A percentile compares a stretch with the other conserved stretches of the same genome.
These are phyloP conservation scores for Chelon auratus DNA, from an alignment of 2,797 vertebrate species.

Conservation along the genomic window DNA sequence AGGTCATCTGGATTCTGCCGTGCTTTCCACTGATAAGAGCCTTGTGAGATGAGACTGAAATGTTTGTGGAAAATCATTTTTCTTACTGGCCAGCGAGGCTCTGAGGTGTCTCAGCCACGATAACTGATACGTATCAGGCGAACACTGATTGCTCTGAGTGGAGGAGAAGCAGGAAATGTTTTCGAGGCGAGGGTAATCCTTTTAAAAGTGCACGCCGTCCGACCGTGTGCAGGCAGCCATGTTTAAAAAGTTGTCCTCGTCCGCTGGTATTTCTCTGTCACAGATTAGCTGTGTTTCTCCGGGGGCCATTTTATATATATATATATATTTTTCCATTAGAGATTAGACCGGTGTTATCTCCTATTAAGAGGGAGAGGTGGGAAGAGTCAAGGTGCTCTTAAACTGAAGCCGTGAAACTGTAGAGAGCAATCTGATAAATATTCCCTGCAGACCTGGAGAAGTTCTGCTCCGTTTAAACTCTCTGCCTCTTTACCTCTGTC, in stretches of 20 bases:
- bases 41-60: constrained; percentile 26
- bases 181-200: constrained; percentile 31
- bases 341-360: constrained; percentile 58
- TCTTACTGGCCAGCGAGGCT: constrained; percentile 19
- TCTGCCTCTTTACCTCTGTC: constrained; percentile 22
- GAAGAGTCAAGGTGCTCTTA: constrained; percentile 55
- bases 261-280: constrained; percentile 38
- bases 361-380: constrained; percentile 27
- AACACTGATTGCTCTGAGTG: constrained; percentile 35
- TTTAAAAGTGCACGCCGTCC: constrained; percentile 31
- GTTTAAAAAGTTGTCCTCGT: constrained; percentile 54
- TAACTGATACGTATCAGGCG: constrained; percentile 43
- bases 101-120: constrained; percentile 17
- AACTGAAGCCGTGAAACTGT: constrained; percentile 5
- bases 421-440: constrained; percentile 47
- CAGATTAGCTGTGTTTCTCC: constrained; percentile 60
- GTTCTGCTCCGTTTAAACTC: constrained; percentile 16
- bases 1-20: background rate
- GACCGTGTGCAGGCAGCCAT: constrained; percentile 46
- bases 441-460: constrained; percentile 17
- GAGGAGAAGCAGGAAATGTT: constrained; percentile 37
- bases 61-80: constrained; percentile 31
- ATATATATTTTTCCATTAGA: constrained; percentile 54
- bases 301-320: constrained; percentile 33
- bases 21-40: constrained; percentile 40